Evolutionary conservation across 2,113 vertebrate genomes (phyloP).

Genomic region (Ceuthmochares aereus): DNA sequence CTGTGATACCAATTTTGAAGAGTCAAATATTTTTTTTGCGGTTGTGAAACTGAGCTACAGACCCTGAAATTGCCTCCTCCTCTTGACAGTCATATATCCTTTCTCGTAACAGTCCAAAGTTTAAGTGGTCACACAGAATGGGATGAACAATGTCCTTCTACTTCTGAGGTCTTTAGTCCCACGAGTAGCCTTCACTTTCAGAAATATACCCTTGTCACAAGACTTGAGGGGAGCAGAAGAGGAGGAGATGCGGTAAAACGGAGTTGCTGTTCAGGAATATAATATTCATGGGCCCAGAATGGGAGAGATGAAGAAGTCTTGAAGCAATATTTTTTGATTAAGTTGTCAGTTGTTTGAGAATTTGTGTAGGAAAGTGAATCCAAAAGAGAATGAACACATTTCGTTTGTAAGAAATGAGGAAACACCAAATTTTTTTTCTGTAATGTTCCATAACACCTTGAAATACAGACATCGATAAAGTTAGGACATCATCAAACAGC

Average conservation of each 20-base stretch:
- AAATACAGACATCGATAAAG: background rate
- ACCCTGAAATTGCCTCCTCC: too few relatives aligned
- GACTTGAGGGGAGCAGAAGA: background rate
- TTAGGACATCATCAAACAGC: background rate
- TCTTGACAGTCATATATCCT: too few relatives aligned
- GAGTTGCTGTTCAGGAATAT: background rate
- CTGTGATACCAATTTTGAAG: too few relatives aligned
- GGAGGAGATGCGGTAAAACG: background rate
- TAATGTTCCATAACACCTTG: background rate
- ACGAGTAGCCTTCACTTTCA: background rate
- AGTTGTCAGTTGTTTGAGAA: background rate
- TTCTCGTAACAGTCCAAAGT: too few relatives aligned
- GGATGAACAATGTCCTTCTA: background rate
- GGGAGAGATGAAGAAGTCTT: background rate
- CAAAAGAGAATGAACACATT: background rate
- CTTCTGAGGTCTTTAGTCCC: background rate
- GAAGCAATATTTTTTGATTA: background rate
- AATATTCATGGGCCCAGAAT: background rate
- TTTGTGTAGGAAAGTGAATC: background rate
- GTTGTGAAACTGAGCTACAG: too few relatives aligned
- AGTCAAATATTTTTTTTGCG: too few relatives aligned
- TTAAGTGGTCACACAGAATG: too few relatives aligned
- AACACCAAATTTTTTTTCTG: background rate
- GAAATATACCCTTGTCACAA: background rate
- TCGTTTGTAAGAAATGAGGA: background rate